Conservation (phyloP, 2,113 vertebrate species). For the Speoplatyrhinus poulsoni region DNA sequence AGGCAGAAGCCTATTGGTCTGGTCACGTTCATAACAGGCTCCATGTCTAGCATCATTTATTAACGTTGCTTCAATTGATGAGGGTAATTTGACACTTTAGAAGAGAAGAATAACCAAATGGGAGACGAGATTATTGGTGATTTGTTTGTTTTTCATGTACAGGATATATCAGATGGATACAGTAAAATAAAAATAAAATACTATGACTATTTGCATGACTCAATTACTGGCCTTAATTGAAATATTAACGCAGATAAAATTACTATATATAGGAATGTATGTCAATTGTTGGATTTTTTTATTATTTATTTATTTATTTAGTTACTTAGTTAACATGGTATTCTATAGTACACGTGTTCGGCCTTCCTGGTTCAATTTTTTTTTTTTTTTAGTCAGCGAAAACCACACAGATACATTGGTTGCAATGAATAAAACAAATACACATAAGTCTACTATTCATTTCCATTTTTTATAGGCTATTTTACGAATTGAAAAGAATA, state of each 20-base stretch:
- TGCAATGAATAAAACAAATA: conserved; percentile 33
- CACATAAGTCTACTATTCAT: too few relatives aligned
- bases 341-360: too few relatives aligned
- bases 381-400: conserved; percentile 67
- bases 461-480: not conserved
- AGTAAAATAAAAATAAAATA: too few relatives aligned
- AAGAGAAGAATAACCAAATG: conserved; percentile 25
- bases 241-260: too few relatives aligned
- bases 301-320: too few relatives aligned
- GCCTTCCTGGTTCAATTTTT: not conserved
- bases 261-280: too few relatives aligned
- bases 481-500: conserved; percentile 22
- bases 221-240: too few relatives aligned
- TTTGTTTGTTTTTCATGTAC: not conserved
- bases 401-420: conserved; percentile 47
- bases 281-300: too few relatives aligned
- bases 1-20: conserved; percentile 70
- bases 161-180: too few relatives aligned
- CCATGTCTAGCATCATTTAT: conserved; percentile 72
- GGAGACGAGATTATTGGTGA: conserved; percentile 22
- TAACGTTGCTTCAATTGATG: conserved; percentile 85
- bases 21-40: conserved; percentile 74
- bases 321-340: too few relatives aligned
- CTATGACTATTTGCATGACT: too few relatives aligned
- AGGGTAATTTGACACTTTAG: conserved; percentile 80